phyloP scores from a whole-genome alignment of 2,888 invertebrate genomes.

The Tetranychus truncatus region DNA sequence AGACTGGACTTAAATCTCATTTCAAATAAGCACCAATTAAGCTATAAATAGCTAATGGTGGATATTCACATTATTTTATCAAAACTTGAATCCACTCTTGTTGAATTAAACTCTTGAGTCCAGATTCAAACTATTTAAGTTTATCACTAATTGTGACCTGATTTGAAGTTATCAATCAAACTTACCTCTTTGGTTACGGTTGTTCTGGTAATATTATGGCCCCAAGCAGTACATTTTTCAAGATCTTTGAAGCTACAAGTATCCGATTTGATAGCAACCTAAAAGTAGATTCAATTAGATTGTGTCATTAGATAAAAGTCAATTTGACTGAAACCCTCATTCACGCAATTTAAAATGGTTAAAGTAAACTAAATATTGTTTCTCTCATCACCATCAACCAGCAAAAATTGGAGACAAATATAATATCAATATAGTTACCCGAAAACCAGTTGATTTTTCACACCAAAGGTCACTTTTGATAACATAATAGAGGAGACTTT shows the following conservation, averaged over 20 bases:
- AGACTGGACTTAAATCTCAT: no score
- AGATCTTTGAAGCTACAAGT: not conserved
- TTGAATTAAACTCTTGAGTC: no score
- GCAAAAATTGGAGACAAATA: not conserved
- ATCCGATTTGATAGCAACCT: not conserved
- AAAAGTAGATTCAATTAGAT: not conserved
- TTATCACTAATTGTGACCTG: not conserved
- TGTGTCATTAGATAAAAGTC: not conserved
- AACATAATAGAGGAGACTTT: constrained; percentile 1
- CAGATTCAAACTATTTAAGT: no score
- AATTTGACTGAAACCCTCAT: not conserved
- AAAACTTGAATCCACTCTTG: no score
- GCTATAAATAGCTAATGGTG: no score
- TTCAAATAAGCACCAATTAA: no score
- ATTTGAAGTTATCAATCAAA: constrained; percentile 29
- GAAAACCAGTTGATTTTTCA: not conserved
- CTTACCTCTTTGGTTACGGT: constrained; percentile 8
- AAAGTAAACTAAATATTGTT: not conserved
- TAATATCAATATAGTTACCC: not conserved
- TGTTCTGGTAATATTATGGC: not conserved
- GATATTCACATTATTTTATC: not conserved
- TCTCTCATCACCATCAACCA: not conserved
- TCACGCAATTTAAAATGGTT: not conserved
- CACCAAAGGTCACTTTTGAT: constrained; percentile 9
- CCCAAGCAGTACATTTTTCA: not conserved